Percentiles rank a stretch among this genome's conserved stretches.
Evolutionary conservation across 2,888 invertebrate species (phyloP).

Genomic region (Gymnoscelis rufifasciata): DNA sequence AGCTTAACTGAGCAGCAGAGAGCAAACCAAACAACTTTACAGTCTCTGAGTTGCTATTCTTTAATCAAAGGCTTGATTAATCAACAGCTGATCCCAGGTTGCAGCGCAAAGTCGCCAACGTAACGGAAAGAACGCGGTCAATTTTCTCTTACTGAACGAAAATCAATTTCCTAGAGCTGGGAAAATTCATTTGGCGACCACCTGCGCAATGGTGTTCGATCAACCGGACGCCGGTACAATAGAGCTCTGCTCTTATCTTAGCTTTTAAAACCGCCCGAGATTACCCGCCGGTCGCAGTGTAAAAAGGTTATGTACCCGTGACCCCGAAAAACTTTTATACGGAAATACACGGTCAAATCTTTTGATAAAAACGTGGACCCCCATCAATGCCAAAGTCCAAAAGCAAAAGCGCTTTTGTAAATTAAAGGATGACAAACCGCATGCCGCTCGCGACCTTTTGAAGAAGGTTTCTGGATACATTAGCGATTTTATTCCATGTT

Average conservation of each 20-base stretch:
- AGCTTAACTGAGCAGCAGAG: too few relatives aligned
- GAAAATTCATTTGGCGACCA: constrained; percentile 59
- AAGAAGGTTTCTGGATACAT: constrained; percentile 27
- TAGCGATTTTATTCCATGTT: constrained; percentile 23
- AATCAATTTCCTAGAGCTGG: constrained; percentile 55
- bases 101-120: constrained; percentile 29
- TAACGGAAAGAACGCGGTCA: constrained; percentile 40
- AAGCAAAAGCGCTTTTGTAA: constrained; percentile 32
- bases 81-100: constrained; percentile 27
- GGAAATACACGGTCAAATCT: constrained; percentile 31
- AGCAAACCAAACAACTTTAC: too few relatives aligned
- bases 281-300: constrained; percentile 34
- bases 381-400: constrained; percentile 32
- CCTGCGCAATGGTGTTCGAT: constrained; percentile 56
- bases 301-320: constrained; percentile 30
- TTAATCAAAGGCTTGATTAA: constrained; percentile 29
- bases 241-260: constrained; percentile 44
- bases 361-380: constrained; percentile 32
- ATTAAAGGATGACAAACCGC: constrained; percentile 32
- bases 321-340: constrained; percentile 27
- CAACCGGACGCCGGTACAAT: constrained; percentile 49
- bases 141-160: constrained; percentile 49
- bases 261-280: constrained; percentile 47
- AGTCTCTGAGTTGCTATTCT: background rate
- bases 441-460: constrained; percentile 19